Conservation (phyloP, 1,140 invertebrate genomes). For the Drosophila lowei region DNA sequence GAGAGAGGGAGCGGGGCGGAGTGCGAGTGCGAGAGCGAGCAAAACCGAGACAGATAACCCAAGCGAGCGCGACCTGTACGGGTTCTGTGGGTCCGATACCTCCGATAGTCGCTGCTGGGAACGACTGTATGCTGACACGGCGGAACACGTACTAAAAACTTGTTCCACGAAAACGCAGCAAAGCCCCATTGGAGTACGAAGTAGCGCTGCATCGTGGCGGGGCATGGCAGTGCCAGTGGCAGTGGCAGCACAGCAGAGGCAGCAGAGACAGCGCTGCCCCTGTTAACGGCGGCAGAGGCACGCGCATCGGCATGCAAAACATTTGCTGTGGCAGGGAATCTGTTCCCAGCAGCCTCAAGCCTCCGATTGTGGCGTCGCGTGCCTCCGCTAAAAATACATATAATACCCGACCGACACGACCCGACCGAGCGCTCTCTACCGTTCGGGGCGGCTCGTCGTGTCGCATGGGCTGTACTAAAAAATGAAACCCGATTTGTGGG, state of each 20-base stretch:
- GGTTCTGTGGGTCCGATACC: no score
- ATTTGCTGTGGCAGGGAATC: conserved; percentile 17
- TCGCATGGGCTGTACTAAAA: conserved; percentile 31
- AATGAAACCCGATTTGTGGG: conserved; percentile 13
- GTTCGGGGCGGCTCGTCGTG: background rate
- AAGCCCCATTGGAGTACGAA: background rate
- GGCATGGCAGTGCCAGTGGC: background rate
- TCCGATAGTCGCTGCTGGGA: conserved; percentile 5
- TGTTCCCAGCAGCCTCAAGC: conserved; percentile 26
- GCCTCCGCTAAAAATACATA: conserved; percentile 32
- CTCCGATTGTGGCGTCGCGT: conserved; percentile 14
- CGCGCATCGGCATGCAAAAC: conserved; percentile 41
- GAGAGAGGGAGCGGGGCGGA: background rate
- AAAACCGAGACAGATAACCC: no score
- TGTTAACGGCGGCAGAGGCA: conserved; percentile 28
- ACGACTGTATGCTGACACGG: conserved; percentile 82
- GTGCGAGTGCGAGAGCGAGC: no score
- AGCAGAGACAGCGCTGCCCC: background rate
- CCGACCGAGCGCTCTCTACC: background rate
- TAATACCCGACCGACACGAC: background rate
- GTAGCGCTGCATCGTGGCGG: conserved; percentile 14
- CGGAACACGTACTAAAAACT: conserved; percentile 83
- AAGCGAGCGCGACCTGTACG: background rate
- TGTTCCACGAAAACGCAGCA: conserved; percentile 64
- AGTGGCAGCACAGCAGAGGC: background rate